Evolutionary conservation across 2,888 invertebrate species (phyloP).

Genomic region (Dromius quadrimaculatus): DNA sequence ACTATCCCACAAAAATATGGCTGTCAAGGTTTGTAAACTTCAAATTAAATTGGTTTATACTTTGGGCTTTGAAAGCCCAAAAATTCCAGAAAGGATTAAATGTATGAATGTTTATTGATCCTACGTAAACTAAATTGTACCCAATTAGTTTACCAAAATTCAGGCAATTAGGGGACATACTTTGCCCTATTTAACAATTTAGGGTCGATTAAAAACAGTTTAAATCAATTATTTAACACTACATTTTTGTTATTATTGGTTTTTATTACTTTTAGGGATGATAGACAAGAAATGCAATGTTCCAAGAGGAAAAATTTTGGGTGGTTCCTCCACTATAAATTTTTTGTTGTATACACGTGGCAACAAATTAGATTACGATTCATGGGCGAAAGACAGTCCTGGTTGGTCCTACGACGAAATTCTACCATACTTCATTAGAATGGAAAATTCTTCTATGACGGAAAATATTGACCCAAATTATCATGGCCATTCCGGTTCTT

Average conservation of each 20-base stretch:
- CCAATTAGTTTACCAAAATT: too few relatives aligned
- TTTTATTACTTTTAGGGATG: slow-evolving; percentile 69
- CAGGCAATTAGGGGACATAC: too few relatives aligned
- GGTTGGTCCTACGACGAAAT: slow-evolving; percentile 79
- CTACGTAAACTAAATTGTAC: too few relatives aligned
- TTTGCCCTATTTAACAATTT: too few relatives aligned
- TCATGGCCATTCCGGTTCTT: slow-evolving; percentile 64
- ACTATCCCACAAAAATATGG: slow-evolving; percentile 62
- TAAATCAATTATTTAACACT: too few relatives aligned
- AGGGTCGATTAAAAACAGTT: too few relatives aligned
- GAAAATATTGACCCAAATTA: slow-evolving; percentile 65
- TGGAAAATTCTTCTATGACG: slow-evolving; percentile 75
- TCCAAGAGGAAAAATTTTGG: slow-evolving; percentile 83
- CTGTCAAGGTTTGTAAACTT: slow-evolving; percentile 54
- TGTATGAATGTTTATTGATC: too few relatives aligned
- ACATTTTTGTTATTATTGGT: too few relatives aligned
- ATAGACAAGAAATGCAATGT: slow-evolving; percentile 76
- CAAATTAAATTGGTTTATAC: not conserved
- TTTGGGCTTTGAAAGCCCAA: too few relatives aligned
- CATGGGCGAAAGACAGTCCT: slow-evolving; percentile 75
- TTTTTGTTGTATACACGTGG: slow-evolving; percentile 83
- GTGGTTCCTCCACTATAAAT: slow-evolving; percentile 81
- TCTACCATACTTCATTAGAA: slow-evolving; percentile 78
- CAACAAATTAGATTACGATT: slow-evolving; percentile 75
- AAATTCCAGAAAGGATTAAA: too few relatives aligned